Evolutionary conservation across 2,113 vertebrate species (phyloP).

Genomic region (Anguilla japonica): DNA sequence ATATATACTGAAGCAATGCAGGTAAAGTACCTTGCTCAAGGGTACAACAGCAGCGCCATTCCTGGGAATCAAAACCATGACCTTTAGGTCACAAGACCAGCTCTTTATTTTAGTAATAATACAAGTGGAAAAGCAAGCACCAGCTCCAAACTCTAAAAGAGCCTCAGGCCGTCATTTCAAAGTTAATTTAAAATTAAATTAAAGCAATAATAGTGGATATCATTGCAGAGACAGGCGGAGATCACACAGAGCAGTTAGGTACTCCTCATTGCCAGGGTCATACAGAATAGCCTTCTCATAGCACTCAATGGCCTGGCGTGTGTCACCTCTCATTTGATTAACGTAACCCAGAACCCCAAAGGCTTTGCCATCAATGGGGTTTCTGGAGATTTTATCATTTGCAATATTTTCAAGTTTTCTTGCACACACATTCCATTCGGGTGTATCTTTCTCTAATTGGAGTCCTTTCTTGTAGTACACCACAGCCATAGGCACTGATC

Average conservation of each 20-base stretch:
- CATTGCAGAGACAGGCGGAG: conserved; percentile 29
- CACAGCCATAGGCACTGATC: conserved; percentile 28
- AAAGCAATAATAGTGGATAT: neutral
- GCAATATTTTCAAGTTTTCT: neutral
- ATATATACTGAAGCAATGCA: no score
- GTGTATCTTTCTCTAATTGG: conserved; percentile 4
- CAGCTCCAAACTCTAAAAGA: no score
- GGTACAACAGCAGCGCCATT: no score
- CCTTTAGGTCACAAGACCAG: no score
- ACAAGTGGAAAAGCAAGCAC: no score
- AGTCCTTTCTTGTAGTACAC: conserved; percentile 39
- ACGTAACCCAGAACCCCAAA: conserved; percentile 45
- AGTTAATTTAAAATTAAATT: no score
- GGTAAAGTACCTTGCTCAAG: no score
- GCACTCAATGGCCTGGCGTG: conserved; percentile 29
- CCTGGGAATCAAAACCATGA: no score
- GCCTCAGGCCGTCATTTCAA: no score
- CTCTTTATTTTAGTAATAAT: no score
- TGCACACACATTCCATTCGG: conserved; percentile 16
- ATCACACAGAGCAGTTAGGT: conserved; percentile 39
- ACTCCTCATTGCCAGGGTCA: conserved; percentile 38
- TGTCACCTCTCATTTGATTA: conserved; percentile 36
- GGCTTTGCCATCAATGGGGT: conserved; percentile 29
- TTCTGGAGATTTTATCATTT: neutral
- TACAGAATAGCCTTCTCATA: conserved; percentile 39